These are phyloP conservation scores for Ornithoptera priamus DNA, from an alignment of 2,888 invertebrate genomes.

Conservation along the genomic window DNA sequence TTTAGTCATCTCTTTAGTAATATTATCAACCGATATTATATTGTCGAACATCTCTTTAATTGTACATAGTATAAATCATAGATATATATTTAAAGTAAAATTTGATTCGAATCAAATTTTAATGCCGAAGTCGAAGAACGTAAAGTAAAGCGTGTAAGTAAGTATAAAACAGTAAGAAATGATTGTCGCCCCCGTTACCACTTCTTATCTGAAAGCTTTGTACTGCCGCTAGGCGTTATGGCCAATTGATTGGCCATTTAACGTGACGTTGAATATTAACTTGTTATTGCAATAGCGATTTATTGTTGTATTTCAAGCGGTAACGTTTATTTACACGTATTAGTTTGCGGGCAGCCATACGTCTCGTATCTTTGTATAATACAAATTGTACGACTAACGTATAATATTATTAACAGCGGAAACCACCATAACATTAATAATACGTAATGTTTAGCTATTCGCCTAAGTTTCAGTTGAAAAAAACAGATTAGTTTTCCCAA, in stretches of 20 bases:
- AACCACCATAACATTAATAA: no score
- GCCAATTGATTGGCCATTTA: conserved; percentile 33
- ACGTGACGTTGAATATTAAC: conserved; percentile 27
- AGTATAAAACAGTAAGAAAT: conserved; percentile 13
- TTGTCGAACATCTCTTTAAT: no score
- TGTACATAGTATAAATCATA: no score
- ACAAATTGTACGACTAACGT: not conserved
- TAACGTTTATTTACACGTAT: not conserved
- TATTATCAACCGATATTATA: no score
- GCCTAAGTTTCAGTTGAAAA: no score
- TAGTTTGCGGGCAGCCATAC: not conserved
- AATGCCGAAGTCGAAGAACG: no score
- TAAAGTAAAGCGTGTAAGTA: no score
- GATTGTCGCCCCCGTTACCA: conserved; percentile 26
- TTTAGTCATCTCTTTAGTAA: no score
- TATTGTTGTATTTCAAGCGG: conserved; percentile 11
- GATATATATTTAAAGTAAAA: no score
- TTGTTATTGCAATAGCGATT: conserved; percentile 29
- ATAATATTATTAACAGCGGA: not conserved
- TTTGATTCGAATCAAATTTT: no score
- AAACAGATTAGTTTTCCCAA: no score
- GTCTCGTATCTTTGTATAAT: not conserved
- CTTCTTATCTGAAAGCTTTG: conserved; percentile 29
- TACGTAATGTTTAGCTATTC: no score
- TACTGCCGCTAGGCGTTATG: conserved; percentile 23